Evolutionary conservation across 2,797 vertebrate genomes (phyloP), one percentile per base, ranked within the genome.

Genomic region (Helarctos malayanus): DNA sequence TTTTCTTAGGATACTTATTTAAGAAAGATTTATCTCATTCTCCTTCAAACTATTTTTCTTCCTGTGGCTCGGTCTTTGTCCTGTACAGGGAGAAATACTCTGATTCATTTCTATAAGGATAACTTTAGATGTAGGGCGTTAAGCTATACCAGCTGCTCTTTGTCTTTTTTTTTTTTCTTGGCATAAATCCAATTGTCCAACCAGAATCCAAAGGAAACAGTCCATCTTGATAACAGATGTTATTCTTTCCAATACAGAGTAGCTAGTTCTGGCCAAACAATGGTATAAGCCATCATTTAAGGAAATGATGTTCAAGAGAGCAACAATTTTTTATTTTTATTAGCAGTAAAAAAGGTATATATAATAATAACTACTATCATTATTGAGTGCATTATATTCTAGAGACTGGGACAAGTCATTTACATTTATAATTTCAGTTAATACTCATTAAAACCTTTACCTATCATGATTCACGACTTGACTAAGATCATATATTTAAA

Each of bases 291-390:
- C 29, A 76, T 87, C 32, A 52, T 80, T 86, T 95, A 96, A 90
- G 80, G 49, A 96, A 94, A 85, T 54, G 29, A 45, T 73, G 8
- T 84, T 68, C 4, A 91, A 85, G 47, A 92, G n/a, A 12, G 15
- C 19, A 90, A 85, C 1, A 65, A 11, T 69, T 95, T 79, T 32
- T 81, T 75, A 52, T 89, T 93, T 91, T 82, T 94, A 61, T 80
- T 91, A 47, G 15, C 69, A 76, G 76, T 94, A 92, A 97, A 94
- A 89, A 93, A 65, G 21, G 21, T 90, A 73, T 73, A 47, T 91
- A 27, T 45, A 91, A 23, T 59, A 65, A 90, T 68, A n/a, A 63
- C 56, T 91, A 32, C 9, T 84, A 32, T 65, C 11, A 61, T 79
- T 73, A 83, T 63, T 83, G 65, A 97, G n/a, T 14, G 85, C 4